Evolutionary conservation across 2,888 invertebrate species (phyloP), one percentile per base, ranked within the genome.

Genomic region (Drosophila gaucha): DNA sequence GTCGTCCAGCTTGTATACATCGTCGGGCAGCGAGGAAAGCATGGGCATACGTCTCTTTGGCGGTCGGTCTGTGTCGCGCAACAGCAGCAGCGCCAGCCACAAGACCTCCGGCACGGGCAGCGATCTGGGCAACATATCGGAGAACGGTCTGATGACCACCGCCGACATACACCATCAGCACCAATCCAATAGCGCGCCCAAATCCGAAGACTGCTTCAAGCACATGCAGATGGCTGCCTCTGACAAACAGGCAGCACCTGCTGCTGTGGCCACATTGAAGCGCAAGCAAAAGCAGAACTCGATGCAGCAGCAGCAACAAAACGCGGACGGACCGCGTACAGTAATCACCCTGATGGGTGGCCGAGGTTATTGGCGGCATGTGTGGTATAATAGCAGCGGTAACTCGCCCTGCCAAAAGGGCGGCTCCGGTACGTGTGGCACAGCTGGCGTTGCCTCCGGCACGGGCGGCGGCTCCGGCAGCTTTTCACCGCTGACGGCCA

Each of bases 271-370:
- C 28, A 92, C 91, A 0, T 65, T 91, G 3, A 92, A 91, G 63
- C 90, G 90, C 38, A 91, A 91, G 26, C 87, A 90, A 52, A 91
- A 91, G 70, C 88, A 86, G 16, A 88, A 75, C 51, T 80, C 87
- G 12, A 89, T 90, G 38, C 88, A 88, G 59, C 89, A 88, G 46
- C 88, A 88, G 50, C 85, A 88, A 47, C 86, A 84, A 38, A 85
- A 69, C 35, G 85, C 89, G 10, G 90, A 93, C 82, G 93, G 94
- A 67, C 91, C 95, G 73, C 93, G 96, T 66, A 97, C 97, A 0
- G 95, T 97, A 24, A 94, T 97, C 39, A 96, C 97, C 0, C 92
- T 97, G 51, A 96, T 96, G 93, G 97, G 97, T 0, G 97, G 97
- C 2, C 93, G 97, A 10, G 97, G 97, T 3, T 98, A 97, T 89